phyloP scores from a whole-genome alignment of 2,888 invertebrate genomes.

The Polyommatus iphigenia region DNA sequence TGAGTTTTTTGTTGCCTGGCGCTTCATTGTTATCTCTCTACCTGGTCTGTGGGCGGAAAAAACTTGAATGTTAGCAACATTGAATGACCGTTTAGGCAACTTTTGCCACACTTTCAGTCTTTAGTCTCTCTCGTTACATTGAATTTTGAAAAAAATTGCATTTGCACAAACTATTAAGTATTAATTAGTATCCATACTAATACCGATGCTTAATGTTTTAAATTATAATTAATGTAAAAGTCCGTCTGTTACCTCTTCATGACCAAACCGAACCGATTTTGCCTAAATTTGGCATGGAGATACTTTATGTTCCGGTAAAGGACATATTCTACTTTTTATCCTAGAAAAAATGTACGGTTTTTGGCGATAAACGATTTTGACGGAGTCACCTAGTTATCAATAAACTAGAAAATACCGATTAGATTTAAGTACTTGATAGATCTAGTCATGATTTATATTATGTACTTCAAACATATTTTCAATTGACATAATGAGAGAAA shows the following conservation, averaged over 20 bases:
- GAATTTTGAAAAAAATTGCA: neutral
- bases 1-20: conserved; percentile 8
- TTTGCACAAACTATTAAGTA: neutral
- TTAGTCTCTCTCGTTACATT: neutral
- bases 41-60: neutral
- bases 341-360: too few species aligned
- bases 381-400: too few species aligned
- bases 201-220: too few species aligned
- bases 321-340: too few species aligned
- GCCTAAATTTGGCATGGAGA: too few species aligned
- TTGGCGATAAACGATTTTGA: too few species aligned
- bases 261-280: too few species aligned
- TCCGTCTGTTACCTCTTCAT: too few species aligned
- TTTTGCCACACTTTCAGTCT: neutral
- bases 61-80: neutral
- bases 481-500: conserved; percentile 5
- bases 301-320: too few species aligned
- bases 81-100: neutral
- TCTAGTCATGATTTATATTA: neutral
- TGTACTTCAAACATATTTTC: neutral
- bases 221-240: too few species aligned
- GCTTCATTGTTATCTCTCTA: conserved; percentile 15
- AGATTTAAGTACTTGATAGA: neutral
- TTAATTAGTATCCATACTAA: too few species aligned
- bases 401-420: too few species aligned